Percentiles rank a stretch among this genome's conserved stretches.
phyloP scores from a whole-genome alignment of 2,113 vertebrate species.

The Takifugu flavidus region DNA sequence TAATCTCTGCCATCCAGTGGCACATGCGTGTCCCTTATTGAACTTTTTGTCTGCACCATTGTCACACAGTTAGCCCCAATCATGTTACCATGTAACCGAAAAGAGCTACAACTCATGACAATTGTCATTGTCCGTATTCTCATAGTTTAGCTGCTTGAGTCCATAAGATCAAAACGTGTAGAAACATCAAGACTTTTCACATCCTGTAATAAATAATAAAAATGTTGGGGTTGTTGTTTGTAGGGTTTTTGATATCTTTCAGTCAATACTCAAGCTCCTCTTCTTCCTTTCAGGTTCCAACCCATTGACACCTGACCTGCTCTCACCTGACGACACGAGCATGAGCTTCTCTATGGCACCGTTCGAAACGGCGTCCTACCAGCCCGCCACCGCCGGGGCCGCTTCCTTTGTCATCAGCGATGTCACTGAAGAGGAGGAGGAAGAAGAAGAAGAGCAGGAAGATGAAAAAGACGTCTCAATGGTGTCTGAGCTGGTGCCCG shows the following conservation, averaged over 20 bases:
- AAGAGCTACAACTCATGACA: too few species aligned
- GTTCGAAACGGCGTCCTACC: conserved; percentile 84
- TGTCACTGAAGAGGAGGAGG: conserved; percentile 85
- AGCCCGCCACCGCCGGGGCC: conserved; percentile 70
- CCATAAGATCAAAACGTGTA: too few species aligned
- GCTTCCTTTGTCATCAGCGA: conserved; percentile 98
- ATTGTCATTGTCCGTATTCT: too few species aligned
- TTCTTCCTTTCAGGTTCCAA: conserved; percentile 79
- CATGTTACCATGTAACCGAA: too few species aligned
- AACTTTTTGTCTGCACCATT: background rate
- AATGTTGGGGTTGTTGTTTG: too few species aligned
- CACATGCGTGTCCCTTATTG: background rate
- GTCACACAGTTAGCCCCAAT: too few species aligned
- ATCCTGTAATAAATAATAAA: too few species aligned
- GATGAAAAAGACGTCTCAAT: conserved; percentile 79
- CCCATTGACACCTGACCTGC: conserved; percentile 87
- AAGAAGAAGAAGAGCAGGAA: conserved; percentile 81
- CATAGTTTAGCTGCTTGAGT: too few species aligned
- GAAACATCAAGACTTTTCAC: too few species aligned
- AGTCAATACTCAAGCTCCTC: too few species aligned
- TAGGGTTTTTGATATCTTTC: too few species aligned
- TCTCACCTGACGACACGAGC: conserved; percentile 92
- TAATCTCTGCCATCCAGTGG: conserved; percentile 6
- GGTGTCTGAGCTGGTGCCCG: conserved; percentile 85
- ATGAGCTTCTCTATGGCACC: conserved; percentile 89